phyloP scores from a whole-genome alignment of 2,113 vertebrate genomes.

The Sinocyclocheilus anshuiensis region DNA sequence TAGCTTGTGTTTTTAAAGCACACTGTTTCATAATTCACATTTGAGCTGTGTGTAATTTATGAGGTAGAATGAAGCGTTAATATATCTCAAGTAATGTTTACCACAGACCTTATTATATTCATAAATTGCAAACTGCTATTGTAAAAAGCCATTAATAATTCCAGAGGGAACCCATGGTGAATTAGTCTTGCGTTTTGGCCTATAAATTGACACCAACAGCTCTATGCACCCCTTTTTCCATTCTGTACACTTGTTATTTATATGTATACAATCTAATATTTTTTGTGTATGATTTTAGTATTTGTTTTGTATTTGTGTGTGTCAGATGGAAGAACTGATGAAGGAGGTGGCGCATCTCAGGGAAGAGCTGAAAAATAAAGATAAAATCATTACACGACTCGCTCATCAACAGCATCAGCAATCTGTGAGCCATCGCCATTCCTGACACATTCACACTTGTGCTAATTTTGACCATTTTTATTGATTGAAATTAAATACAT shows the following conservation, averaged over 20 bases:
- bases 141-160: slow-evolving; percentile 18
- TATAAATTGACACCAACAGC: neutral
- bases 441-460: neutral
- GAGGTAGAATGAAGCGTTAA: neutral
- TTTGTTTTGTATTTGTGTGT: neutral
- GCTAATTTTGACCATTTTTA: slow-evolving; percentile 20
- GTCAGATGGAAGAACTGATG: slow-evolving; percentile 85
- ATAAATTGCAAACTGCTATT: slow-evolving; percentile 3
- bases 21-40: neutral
- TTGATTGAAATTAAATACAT: slow-evolving; percentile 27
- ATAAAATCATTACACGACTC: slow-evolving; percentile 87
- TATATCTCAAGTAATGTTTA: slow-evolving; percentile 16
- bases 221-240: neutral
- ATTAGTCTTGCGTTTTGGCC: neutral
- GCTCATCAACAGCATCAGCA: slow-evolving; percentile 72
- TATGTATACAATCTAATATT: neutral
- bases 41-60: neutral
- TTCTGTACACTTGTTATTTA: neutral
- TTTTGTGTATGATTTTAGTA: neutral
- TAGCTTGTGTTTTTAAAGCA: neutral
- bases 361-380: slow-evolving; percentile 87
- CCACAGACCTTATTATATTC: neutral
- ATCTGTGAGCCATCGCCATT: slow-evolving; percentile 61
- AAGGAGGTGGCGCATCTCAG: slow-evolving; percentile 87
- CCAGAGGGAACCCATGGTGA: neutral